These are phyloP conservation scores for Orbicella faveolata DNA, from an alignment of 64 coral and sea anemone genomes.

Conservation along the genomic window DNA sequence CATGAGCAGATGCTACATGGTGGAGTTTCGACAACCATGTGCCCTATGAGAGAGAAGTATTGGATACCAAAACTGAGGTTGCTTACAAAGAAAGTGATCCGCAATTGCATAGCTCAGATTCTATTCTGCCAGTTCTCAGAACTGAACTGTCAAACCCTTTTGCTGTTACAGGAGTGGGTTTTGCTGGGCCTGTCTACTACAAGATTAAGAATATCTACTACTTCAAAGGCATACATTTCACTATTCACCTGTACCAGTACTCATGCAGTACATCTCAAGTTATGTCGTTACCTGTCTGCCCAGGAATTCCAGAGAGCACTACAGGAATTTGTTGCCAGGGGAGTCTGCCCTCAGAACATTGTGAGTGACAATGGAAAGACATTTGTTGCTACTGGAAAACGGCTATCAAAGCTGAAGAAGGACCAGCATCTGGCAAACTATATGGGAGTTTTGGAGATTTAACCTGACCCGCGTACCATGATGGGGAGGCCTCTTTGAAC, in stretches of 20 bases:
- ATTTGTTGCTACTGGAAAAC: constrained; percentile 49
- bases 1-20: constrained; percentile 37
- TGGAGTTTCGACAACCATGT: constrained; percentile 20
- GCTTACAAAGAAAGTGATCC: constrained; percentile 37
- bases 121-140: constrained; percentile 36
- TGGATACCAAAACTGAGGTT: constrained; percentile 37
- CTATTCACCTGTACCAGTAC: constrained; percentile 56
- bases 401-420: constrained; percentile 29
- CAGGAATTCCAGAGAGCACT: constrained; percentile 46
- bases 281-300: constrained; percentile 10
- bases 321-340: constrained; percentile 47
- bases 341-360: constrained; percentile 39
- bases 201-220: constrained; percentile 22
- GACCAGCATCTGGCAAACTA: background rate
- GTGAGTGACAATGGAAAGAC: constrained; percentile 52
- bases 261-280: constrained; percentile 48
- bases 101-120: constrained; percentile 16
- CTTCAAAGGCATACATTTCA: constrained; percentile 46
- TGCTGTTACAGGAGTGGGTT: constrained; percentile 54
- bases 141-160: constrained; percentile 29
- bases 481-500: constrained; percentile 22
- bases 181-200: constrained; percentile 64
- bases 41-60: background rate
- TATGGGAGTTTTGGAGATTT: background rate
- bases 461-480: background rate